Evolutionary conservation across 1,140 invertebrate species (phyloP), one percentile per base, ranked within the genome.

Genomic region (Globodera rostochiensis): DNA sequence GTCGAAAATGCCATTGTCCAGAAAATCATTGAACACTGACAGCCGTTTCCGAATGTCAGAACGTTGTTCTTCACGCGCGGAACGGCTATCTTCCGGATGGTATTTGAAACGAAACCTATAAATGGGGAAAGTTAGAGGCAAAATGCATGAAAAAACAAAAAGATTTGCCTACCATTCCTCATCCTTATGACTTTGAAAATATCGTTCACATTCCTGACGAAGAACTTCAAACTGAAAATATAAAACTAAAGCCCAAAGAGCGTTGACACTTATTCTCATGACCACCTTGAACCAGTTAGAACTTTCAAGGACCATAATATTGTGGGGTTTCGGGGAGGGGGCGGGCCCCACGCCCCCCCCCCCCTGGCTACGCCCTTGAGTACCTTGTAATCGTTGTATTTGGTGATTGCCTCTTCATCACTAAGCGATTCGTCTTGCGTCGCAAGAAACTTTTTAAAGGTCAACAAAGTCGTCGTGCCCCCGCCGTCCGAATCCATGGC

Each of bases 61-160:
- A 15, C 93, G 91, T 85, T 96, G 94, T 90, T 98, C 96, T 49
- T 95, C 94, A 91, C 95, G 95, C 66, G 95, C 92, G 91, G 95
- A 96, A 8, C 94, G 92, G 75, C 94, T 95, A 87, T 98, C 96
- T 91, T 98, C 96, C 6, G 97, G 97, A 91, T 98, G 96, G 90
- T 98, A 99, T 91, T 98, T 98, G 83, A 95, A 93, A 91, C 97
- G 96, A 92, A 99, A 99, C 97, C 97, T 99, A 91, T n/a, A 73
- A 69, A 60, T 46, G 60, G 53, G 46, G 19, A 69, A 81, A 80
- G 49, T 60, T 85, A 6, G 5, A 36, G 25, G 46, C 4, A 0
- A 25, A 2, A 25, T 82, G 11, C 13, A 78, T 57, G 25, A 36
- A 36, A 36, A 36, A 36, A 36, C 36, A 2, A 36, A 36, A 36